Percentiles rank a stretch among this genome's conserved stretches.
phyloP scores from a whole-genome alignment of 2,113 vertebrate species.

The Nerophis ophidion region DNA sequence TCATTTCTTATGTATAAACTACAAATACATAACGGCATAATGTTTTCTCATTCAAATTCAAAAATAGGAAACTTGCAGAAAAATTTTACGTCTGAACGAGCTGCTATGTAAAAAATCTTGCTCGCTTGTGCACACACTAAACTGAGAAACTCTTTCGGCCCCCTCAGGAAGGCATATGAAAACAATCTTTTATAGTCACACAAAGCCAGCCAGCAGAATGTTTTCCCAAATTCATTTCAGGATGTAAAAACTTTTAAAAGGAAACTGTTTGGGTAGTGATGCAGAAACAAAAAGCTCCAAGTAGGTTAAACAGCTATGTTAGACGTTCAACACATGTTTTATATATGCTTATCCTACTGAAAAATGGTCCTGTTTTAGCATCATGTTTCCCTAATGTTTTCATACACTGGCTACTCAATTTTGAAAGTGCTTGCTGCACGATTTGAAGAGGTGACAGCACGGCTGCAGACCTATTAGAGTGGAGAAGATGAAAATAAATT shows the following conservation, averaged over 20 bases:
- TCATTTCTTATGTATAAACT: not conserved
- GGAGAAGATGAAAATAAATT: constrained; percentile 60
- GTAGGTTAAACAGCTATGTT: constrained; percentile 6
- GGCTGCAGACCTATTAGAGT: constrained; percentile 23
- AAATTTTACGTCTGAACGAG: too few relatives aligned
- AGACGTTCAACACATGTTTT: not conserved
- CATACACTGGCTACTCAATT: not conserved
- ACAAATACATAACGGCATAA: not conserved
- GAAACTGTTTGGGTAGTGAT: constrained; percentile 6
- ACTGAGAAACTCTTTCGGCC: not conserved
- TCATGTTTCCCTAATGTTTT: not conserved
- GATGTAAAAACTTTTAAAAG: not conserved
- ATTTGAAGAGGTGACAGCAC: not conserved
- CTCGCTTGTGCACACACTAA: not conserved
- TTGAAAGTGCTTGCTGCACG: too few relatives aligned
- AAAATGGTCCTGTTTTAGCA: not conserved
- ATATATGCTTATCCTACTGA: not conserved
- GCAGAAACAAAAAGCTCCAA: constrained; percentile 14
- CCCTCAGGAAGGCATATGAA: not conserved
- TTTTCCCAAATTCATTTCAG: not conserved
- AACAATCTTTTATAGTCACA: not conserved
- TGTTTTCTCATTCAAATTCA: not conserved
- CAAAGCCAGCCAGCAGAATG: not conserved
- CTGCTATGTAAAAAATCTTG: not conserved
- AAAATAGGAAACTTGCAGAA: too few relatives aligned